A percentile compares a stretch with the other conserved stretches of the same genome.
These are phyloP conservation scores for Eupithecia tripunctaria DNA, from an alignment of 2,888 invertebrate species.

Conservation along the genomic window DNA sequence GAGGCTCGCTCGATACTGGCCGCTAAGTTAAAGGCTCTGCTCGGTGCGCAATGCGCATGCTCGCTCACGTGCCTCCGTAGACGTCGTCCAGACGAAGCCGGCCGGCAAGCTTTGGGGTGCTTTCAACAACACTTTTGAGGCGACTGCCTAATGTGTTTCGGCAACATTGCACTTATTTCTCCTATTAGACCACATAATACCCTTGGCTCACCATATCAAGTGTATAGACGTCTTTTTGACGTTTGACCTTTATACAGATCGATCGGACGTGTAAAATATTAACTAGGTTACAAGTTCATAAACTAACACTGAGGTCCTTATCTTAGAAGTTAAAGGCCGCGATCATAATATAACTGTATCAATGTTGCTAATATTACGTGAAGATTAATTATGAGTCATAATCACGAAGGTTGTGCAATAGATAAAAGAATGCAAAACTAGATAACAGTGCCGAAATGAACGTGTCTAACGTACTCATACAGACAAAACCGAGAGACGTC, in stretches of 20 bases:
- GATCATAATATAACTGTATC: conserved; percentile 36
- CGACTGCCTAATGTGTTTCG: conserved; percentile 30
- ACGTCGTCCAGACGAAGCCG: conserved; percentile 67
- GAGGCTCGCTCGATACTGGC: conserved; percentile 82
- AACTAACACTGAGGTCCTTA: conserved; percentile 18
- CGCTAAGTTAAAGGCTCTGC: conserved; percentile 53
- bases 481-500: no score
- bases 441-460: not conserved
- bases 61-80: conserved; percentile 65
- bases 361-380: conserved; percentile 42
- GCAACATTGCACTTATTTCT: conserved; percentile 22
- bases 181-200: not conserved
- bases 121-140: conserved; percentile 41
- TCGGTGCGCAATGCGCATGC: conserved; percentile 57
- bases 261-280: conserved; percentile 26
- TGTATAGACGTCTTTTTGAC: conserved; percentile 3
- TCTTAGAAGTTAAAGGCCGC: not conserved
- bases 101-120: conserved; percentile 50
- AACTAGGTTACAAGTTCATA: conserved; percentile 30
- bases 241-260: conserved; percentile 7
- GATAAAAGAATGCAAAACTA: conserved; percentile 12
- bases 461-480: not conserved
- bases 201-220: conserved; percentile 5
- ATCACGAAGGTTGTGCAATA: conserved; percentile 27
- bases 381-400: conserved; percentile 38